Percentiles rank a stretch among this genome's conserved stretches.
Conservation (phyloP, 2,797 vertebrate species). For the Cyclopterus lumpus region DNA sequence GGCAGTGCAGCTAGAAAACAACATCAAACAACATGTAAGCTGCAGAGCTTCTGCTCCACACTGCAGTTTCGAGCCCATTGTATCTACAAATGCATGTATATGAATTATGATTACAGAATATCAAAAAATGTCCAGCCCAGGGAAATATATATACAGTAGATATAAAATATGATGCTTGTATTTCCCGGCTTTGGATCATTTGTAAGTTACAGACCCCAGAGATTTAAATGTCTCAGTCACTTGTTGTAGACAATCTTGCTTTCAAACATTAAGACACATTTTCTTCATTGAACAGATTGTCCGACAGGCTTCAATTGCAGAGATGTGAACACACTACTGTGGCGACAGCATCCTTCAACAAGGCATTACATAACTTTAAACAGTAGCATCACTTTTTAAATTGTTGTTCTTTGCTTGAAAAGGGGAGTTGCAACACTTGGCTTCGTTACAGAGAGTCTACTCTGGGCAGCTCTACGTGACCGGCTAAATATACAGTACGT, state of each 20-base stretch:
- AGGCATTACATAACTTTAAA: slow-evolving; percentile 44
- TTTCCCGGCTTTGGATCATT: not conserved
- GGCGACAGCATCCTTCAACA: slow-evolving; percentile 34
- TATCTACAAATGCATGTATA: slow-evolving; percentile 7
- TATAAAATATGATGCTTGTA: slow-evolving; percentile 19
- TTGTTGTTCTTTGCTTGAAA: slow-evolving; percentile 37
- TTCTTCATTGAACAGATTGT: slow-evolving; percentile 25
- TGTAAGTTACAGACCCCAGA: slow-evolving; percentile 2
- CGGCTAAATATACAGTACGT: not conserved
- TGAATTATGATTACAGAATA: slow-evolving; percentile 33
- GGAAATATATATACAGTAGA: too few species aligned
- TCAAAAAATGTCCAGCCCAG: slow-evolving; percentile 6
- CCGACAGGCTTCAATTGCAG: slow-evolving; percentile 23
- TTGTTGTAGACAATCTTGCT: slow-evolving; percentile 20
- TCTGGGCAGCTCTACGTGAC: slow-evolving; percentile 1
- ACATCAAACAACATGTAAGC: slow-evolving; percentile 38
- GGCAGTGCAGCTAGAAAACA: slow-evolving; percentile 48
- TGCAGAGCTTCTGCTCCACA: slow-evolving; percentile 36
- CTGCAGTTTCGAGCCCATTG: slow-evolving; percentile 5
- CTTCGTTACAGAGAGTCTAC: slow-evolving; percentile 16
- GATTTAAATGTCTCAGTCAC: not conserved
- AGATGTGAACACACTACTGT: slow-evolving; percentile 25
- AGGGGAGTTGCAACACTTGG: slow-evolving; percentile 6
- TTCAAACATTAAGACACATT: slow-evolving; percentile 16
- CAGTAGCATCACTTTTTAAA: slow-evolving; percentile 44